phyloP scores from a whole-genome alignment of 2,797 vertebrate species.

The Gymnothorax javanicus region DNA sequence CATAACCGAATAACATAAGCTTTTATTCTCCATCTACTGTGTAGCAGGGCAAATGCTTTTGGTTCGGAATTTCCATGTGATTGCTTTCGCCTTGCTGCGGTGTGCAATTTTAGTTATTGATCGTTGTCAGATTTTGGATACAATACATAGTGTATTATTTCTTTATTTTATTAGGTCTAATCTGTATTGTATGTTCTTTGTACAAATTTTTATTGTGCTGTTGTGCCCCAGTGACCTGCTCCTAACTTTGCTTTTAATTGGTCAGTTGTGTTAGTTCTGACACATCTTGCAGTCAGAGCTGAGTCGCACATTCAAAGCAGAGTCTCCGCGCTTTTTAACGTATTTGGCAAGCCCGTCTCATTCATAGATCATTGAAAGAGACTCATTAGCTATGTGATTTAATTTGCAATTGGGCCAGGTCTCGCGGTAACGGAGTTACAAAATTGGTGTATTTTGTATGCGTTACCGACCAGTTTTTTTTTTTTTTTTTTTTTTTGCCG shows the following conservation, averaged over 20 bases:
- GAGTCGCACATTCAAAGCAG: background rate
- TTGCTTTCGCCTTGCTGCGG: background rate
- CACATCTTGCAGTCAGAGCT: background rate
- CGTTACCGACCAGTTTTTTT: too few species aligned
- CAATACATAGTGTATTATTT: background rate
- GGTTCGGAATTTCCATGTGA: background rate
- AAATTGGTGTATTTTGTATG: too few species aligned
- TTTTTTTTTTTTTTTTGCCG: too few species aligned
- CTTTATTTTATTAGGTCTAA: background rate
- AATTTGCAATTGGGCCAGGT: too few species aligned
- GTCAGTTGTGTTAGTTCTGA: background rate
- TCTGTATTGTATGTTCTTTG: background rate
- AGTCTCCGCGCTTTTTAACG: background rate
- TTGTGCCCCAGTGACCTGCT: background rate
- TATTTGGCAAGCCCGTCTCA: too few species aligned
- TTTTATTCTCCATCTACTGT: too few species aligned
- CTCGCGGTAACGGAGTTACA: too few species aligned
- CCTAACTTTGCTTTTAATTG: background rate
- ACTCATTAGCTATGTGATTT: too few species aligned
- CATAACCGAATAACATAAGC: background rate
- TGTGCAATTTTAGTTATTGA: background rate
- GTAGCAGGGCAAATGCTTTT: background rate
- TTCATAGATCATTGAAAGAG: too few species aligned
- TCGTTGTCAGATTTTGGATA: background rate
- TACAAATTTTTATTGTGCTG: background rate